Conservation (phyloP, 2,797 vertebrate genomes). For the Tapirus indicus region DNA sequence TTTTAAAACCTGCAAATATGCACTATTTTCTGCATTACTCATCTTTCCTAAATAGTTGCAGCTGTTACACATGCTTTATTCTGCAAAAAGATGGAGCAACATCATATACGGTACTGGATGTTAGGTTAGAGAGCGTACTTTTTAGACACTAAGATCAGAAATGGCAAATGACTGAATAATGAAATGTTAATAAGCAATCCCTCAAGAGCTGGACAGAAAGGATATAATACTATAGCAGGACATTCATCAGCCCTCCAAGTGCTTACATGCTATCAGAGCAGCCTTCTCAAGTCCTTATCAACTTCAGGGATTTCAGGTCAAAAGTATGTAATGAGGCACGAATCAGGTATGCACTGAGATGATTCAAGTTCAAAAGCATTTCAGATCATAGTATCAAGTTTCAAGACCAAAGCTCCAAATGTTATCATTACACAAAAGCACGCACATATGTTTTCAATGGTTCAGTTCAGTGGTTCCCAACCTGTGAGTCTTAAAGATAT, state of each 20-base stretch:
- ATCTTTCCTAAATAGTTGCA: constrained; percentile 68
- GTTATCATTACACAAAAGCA: constrained; percentile 41
- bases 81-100: constrained; percentile 40
- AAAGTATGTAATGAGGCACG: constrained; percentile 17
- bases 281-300: constrained; percentile 52
- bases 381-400: constrained; percentile 50
- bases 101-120: background rate
- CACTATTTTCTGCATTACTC: constrained; percentile 69
- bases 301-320: constrained; percentile 60
- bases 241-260: background rate
- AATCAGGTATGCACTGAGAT: constrained; percentile 47
- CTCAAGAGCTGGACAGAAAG: constrained; percentile 21
- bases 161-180: constrained; percentile 40
- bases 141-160: constrained; percentile 44
- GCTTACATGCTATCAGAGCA: background rate
- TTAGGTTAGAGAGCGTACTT: constrained; percentile 16
- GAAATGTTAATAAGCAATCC: constrained; percentile 52
- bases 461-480: constrained; percentile 33
- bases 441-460: constrained; percentile 61
- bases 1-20: constrained; percentile 68
- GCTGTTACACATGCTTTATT: constrained; percentile 42
- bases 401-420: constrained; percentile 46
- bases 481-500: constrained; percentile 35
- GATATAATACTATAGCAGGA: background rate
- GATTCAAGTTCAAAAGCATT: constrained; percentile 65